Base-by-base conservation (phyloP, 1,140 invertebrate genomes). In the Calycopis cecrops region DNA sequence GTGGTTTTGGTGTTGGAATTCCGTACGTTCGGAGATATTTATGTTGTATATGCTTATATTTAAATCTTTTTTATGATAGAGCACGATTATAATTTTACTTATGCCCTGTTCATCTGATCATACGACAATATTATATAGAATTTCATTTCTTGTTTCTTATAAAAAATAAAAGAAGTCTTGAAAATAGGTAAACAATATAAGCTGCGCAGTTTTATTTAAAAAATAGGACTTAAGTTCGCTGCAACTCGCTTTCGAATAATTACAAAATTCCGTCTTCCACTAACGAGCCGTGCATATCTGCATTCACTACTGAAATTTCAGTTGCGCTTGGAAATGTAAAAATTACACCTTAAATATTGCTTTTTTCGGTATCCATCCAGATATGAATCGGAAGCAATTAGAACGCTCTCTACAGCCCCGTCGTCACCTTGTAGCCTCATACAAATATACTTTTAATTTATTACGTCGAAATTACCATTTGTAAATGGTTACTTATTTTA, bases 201-300 rank as follows among this genome's bases (percentile, higher is more conserved):
- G 6, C 21, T 6, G 21, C 9, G 4, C 14, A 18, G 12, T 21
- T 21, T 8, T 28, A 48, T 28, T 48, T 50, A 9, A 57, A 33
- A 35, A n/a, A 10, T 10, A 28, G 28, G 35, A 48, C 52, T 56
- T 57, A 16, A 53, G 12, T 49, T 28, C 40, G 57, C 62, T 57
- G 37, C 60, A 65, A 69, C 73, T 67, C 60, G 52, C 67, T 79
- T 79, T 73, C 69, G 73, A 70, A 67, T 76, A 76, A 80, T 80
- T 80, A 79, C 77, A 71, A 71, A 77, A 68, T 70, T 57, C 69
- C 72, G 67, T 52, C 69, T 63, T 61, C 48, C 59, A 64, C 68
- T 76, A 79, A 79, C 73, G 74, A 77, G 67, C 63, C 63, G 55
- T 67, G 59, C 65, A 58, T 62, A 60, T 64, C 61, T 66, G 55